These are phyloP conservation scores for Micromesistius poutassou DNA, from an alignment of 2,797 vertebrate species.

Conservation along the genomic window DNA sequence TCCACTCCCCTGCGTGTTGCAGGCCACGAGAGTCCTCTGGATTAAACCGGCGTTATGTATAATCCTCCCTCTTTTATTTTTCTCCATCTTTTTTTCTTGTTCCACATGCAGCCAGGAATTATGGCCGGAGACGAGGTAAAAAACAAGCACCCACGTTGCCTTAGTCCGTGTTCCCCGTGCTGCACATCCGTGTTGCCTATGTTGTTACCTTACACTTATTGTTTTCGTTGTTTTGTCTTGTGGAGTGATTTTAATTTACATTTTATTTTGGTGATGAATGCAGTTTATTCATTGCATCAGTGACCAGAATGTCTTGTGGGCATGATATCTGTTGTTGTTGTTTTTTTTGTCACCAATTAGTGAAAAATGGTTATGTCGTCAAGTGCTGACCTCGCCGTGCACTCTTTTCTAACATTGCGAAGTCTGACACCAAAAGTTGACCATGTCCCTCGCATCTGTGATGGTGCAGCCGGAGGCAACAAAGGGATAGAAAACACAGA, in stretches of 20 bases:
- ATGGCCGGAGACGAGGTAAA: constrained; percentile 99
- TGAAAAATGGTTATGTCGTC: neutral
- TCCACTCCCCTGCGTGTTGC: neutral
- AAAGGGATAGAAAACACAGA: constrained; percentile 28
- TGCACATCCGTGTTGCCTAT: neutral
- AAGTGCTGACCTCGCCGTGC: neutral
- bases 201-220: neutral
- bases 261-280: neutral
- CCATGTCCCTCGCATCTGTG: constrained; percentile 31
- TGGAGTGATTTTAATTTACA: neutral
- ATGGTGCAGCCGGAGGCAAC: constrained; percentile 3
- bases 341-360: neutral
- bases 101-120: constrained; percentile 99
- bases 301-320: neutral
- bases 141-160: constrained; percentile 6
- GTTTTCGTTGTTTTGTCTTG: neutral
- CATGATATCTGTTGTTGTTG: neutral
- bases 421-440: neutral
- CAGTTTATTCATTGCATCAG: neutral
- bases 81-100: constrained; percentile 72
- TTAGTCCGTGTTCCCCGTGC: neutral
- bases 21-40: constrained; percentile 35
- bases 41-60: constrained; percentile 40
- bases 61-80: constrained; percentile 70
- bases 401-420: neutral